Base-by-base conservation (phyloP, 1,140 invertebrate species). In the Babylonia areolata region DNA sequence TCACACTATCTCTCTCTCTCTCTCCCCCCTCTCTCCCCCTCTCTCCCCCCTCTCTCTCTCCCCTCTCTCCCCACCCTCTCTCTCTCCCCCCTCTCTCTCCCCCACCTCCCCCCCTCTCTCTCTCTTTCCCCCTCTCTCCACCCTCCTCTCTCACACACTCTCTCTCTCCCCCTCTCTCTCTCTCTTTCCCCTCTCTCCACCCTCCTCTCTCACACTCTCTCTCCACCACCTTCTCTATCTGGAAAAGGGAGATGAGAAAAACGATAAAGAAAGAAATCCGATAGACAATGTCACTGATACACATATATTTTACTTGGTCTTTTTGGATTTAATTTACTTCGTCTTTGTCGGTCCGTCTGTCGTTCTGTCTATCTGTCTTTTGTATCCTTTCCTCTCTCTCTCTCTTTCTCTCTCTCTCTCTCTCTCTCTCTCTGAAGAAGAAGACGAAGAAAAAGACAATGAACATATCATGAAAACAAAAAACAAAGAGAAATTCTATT, bases 171-270 rank as follows among this genome's bases (percentile, higher is more conserved):
- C 35, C 77, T 78, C n/a, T 69, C 64, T 33, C 40, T 33, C 40
- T 42, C 17, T 33, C 40, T 33, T 78, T 42, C 6, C 33, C 31
- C 33, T n/a, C n/a, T n/a, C n/a, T n/a, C n/a, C n/a, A n/a, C n/a
- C n/a, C n/a, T n/a, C n/a, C n/a, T n/a, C n/a, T 78, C 77, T 37
- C 77, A 6, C 77, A 12, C 23, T 78, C 77, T 78, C 77, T 78
- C 77, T 78, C 77, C 35, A 12, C 35, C 77, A 35, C 77, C 35
- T 28, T 42, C 40, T 42, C 40, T 42, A 9, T 42, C 40, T n/a
- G n/a, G n/a, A n/a, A n/a, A n/a, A n/a, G n/a, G n/a, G n/a, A n/a
- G n/a, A n/a, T n/a, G n/a, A n/a, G n/a, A n/a, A n/a, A n/a, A n/a
- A n/a, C n/a, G n/a, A n/a, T n/a, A n/a, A n/a, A n/a, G n/a, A n/a